Evolutionary conservation across 2,113 vertebrate genomes (phyloP), one percentile per base, ranked within the genome.

Genomic region (Aegypius monachus): DNA sequence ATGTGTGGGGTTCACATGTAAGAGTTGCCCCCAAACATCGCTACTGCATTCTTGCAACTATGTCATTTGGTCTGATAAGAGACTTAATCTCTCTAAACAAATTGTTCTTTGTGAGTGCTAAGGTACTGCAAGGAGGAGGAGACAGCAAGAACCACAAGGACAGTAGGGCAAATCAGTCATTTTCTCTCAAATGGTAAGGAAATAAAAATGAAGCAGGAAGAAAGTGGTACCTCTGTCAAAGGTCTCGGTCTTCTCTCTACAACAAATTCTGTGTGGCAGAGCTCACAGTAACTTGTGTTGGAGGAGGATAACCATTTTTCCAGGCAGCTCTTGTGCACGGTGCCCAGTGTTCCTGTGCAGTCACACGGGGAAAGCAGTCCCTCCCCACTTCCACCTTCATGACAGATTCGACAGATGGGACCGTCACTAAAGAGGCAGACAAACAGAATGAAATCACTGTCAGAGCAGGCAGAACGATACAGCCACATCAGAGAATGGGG

Each of bases 261-360:
- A 59, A 98, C 99, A 95, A 99, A 99, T 96, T 99, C 99, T 4
- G 99, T 99, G 98, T 99, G 99, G 97, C 99, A 99, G 79, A 99
- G 99, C 98, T 99, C 99, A 45, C 99, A 99, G 98, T 99, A 99
- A 98, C 99, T 99, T 96, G 99, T 99, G 98, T 99, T 99, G 88
- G 99, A 99, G 21, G 99, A 99, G 4, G 99, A 99, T 38, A 99
- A 98, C 99, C 99, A 99, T 97, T 98, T 99, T 97, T 99, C 99
- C 97, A 99, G 97, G 95, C 99, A 99, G 98, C 99, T 99, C 98
- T 98, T 99, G 98, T 99, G 99, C 96, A 99, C 99, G 2, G 99
- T 98, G 25, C 99, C 99, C 97, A 99, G 95, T 0, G 99, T 99
- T 87, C 99, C 99, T 0, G 99, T 99, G 98, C 99, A 99, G 97